These are phyloP conservation scores for Ciconia stormi DNA, from an alignment of 2,113 vertebrate species.

Conservation along the genomic window DNA sequence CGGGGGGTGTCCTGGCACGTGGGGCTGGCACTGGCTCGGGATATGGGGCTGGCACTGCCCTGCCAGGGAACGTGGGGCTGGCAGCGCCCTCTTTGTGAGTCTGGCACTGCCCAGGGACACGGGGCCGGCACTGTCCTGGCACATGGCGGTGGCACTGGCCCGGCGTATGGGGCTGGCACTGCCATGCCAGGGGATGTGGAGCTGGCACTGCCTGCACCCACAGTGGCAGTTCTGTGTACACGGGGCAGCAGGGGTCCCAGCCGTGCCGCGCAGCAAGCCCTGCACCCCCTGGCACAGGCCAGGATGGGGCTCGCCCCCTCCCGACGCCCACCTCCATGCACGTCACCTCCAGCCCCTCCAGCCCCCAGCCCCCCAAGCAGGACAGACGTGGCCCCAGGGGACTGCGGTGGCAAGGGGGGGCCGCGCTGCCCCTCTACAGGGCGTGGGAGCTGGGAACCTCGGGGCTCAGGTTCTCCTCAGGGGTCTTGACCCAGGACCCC, in stretches of 20 bases:
- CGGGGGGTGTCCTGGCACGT: accelerated
- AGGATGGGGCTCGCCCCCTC: neutral
- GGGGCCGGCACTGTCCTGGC: neutral
- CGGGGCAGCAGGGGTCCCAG: neutral
- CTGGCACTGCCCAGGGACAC: neutral
- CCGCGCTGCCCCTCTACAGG: neutral
- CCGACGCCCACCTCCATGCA: accelerated
- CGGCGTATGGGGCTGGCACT: accelerated
- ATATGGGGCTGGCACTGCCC: neutral
- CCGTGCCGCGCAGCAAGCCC: accelerated
- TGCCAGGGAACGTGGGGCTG: neutral
- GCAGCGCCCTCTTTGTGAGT: neutral
- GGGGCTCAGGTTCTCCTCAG: constrained; percentile 75
- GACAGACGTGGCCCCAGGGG: neutral
- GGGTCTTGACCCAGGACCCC: constrained; percentile 62
- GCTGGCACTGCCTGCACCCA: neutral
- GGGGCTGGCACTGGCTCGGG: neutral
- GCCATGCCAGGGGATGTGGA: too few species aligned
- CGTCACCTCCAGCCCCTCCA: neutral
- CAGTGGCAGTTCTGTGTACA: neutral
- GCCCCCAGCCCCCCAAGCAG: neutral
- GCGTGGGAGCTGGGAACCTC: neutral
- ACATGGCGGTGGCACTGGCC: neutral
- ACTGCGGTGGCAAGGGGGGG: accelerated
- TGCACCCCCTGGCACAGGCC: neutral